Evolutionary conservation across 1,140 invertebrate species (phyloP), one percentile per base, ranked within the genome.

Genomic region (Drosophila obscura): DNA sequence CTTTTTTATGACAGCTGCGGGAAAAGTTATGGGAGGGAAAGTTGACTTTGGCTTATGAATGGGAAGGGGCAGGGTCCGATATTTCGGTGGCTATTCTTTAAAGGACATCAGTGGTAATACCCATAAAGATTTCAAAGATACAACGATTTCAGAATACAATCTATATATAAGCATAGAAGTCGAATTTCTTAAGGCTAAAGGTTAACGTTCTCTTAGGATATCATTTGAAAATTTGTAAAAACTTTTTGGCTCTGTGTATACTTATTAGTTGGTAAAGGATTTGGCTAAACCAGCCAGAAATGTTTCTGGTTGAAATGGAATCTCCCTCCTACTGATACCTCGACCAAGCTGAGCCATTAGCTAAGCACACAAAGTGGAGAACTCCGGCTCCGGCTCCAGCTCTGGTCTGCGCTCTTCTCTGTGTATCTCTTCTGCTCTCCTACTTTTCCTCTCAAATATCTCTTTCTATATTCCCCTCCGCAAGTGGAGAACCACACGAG

Each of bases 1-100:
- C 59, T 88, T 76, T 87, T 74, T 87, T 88, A 87, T 82, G 82
- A 88, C 82, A 82, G 71, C 71, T 64, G 69, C 69, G 48, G 24
- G 46, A 19, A 67, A 74, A 80, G 65, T 80, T 85, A 56, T 59
- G 62, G 59, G 49, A 74, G 61, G 53, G 58, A 78, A 85, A 82
- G 82, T 81, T 81, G 51, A 51, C 65, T 77, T 77, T 68, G 56
- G 62, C 46, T 50, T 63, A 48, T 50, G 57, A 48, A 35, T 56
- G 7, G 15, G 7, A 6, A 5, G 53, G 49, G 8, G 11, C 35
- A 39, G 35, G 5, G 9, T 22, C 2, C 7, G 4, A 31, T 8
- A 62, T 49, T 16, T 19, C 8, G 68, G 50, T 15, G 16, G 4
- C 19, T 4, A n/a, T 16, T 19, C 48, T 65, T 46, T 53, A 13